phyloP scores from a whole-genome alignment of 1,140 invertebrate species.

The Heliothis subflexa region DNA sequence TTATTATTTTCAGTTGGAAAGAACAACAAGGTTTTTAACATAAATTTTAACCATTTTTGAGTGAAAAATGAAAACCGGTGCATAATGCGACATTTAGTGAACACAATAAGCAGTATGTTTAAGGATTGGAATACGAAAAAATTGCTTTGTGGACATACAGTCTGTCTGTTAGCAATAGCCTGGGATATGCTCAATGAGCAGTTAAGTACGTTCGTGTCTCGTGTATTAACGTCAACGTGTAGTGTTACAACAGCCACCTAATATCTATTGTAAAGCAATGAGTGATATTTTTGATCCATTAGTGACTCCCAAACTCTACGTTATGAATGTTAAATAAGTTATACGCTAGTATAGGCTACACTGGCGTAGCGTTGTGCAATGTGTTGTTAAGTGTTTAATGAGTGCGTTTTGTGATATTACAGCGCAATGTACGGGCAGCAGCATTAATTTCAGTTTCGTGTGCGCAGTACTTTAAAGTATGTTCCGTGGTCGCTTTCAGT shows the following conservation, averaged over 20 bases:
- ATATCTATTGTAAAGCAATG: constrained; percentile 11
- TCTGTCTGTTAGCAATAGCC: neutral
- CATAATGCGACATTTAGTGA: constrained; percentile 38
- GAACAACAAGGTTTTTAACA: too few species aligned
- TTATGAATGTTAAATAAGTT: neutral
- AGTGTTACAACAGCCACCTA: constrained; percentile 20
- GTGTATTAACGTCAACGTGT: neutral
- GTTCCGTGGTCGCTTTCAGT: constrained; percentile 37
- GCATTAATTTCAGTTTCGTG: constrained; percentile 11
- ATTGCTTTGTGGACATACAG: constrained; percentile 8
- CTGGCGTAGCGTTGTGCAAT: neutral
- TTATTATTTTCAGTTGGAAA: too few species aligned
- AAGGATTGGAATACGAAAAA: constrained; percentile 19
- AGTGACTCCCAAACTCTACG: neutral
- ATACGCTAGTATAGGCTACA: constrained; percentile 4
- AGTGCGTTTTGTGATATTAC: constrained; percentile 3
- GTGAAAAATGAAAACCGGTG: constrained; percentile 17
- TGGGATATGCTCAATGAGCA: too few species aligned
- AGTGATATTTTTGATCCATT: constrained; percentile 3
- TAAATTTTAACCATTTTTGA: neutral
- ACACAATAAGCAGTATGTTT: constrained; percentile 16
- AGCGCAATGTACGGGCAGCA: neutral
- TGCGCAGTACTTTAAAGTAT: constrained; percentile 24
- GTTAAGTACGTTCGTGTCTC: neutral
- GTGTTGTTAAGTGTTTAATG: constrained; percentile 4